Evolutionary conservation across 92 coral and sea anemone species (phyloP).

Genomic region (Zoanthus solanderi): DNA sequence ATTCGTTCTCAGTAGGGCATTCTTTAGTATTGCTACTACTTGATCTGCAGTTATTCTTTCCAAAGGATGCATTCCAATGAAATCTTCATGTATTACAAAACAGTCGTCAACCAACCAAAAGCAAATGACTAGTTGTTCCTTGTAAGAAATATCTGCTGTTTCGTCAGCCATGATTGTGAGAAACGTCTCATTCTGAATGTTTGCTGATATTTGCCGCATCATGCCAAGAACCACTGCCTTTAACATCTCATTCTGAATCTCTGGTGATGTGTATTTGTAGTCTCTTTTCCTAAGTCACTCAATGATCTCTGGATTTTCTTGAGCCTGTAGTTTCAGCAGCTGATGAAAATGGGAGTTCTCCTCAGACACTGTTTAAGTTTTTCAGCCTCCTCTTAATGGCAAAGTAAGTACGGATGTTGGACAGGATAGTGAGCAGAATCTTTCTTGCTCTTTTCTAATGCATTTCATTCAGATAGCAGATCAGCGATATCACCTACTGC

Average conservation of each 20-base stretch:
- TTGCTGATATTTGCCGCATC: slow-evolving; percentile 37
- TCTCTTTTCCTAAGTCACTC: slow-evolving; percentile 53
- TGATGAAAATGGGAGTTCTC: slow-evolving; percentile 61
- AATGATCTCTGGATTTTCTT: slow-evolving; percentile 51
- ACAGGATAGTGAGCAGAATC: slow-evolving; percentile 59
- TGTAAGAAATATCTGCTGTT: slow-evolving; percentile 64
- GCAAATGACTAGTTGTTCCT: slow-evolving; percentile 64
- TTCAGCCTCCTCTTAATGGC: slow-evolving; percentile 59
- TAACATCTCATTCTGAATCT: slow-evolving; percentile 1
- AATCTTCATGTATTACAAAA: slow-evolving; percentile 52
- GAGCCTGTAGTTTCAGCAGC: slow-evolving; percentile 44
- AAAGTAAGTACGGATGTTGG: slow-evolving; percentile 56
- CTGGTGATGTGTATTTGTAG: slow-evolving; percentile 51
- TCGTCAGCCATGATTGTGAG: slow-evolving; percentile 63
- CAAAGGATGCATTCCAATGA: slow-evolving; percentile 25
- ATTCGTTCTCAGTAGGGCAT: background rate
- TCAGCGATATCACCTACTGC: background rate
- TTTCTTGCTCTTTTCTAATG: background rate
- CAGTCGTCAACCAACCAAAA: slow-evolving; percentile 60
- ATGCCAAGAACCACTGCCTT: slow-evolving; percentile 40
- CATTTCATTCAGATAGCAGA: background rate
- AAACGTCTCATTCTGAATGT: slow-evolving; percentile 41
- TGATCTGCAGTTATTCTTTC: no score
- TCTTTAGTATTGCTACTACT: background rate
- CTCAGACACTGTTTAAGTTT: slow-evolving; percentile 45